Evolutionary conservation across 2,797 vertebrate genomes (phyloP), one percentile per base, ranked within the genome.

Genomic region (Serranus cabrilla): DNA sequence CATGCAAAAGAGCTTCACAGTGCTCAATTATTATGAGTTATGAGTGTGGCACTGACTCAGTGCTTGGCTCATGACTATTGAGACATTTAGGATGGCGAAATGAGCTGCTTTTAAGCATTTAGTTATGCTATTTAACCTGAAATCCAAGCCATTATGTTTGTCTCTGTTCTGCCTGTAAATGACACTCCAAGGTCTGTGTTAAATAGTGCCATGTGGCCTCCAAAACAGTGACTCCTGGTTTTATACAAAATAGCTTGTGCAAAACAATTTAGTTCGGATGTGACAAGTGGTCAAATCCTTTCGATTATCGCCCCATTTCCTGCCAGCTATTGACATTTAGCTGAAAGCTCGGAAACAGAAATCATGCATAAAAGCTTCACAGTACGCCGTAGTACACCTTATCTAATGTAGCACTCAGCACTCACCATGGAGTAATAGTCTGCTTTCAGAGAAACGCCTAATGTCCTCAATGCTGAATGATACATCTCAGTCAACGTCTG

Each of bases 321-420:
- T 51, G 21, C 20, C 25, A 52, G 51, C 51, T 60, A 27, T 60
- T 63, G 75, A 81, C 46, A 71, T 79, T 84, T 74, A 52, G 43
- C 71, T 54, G 27, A 49, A 84, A 46, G 50, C 40, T 37, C 5
- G 0, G 47, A 27, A 61, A 61, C 27, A 73, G 25, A 63, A 67
- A 39, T 63, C 3, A 14, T 55, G 49, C 21, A 40, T 21, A 39
- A 50, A 65, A 45, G 39, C 59, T 56, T 42, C 51, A 59, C 43
- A 34, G 34, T 7, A 21, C 14, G 21, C 23, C 46, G 57, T 18
- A 54, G 49, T 47, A 9, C 11, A 51, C 42, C 8, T 25, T n/a
- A 27, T 58, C 23, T 58, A 34, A 58, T 71, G 25, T 20, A 43
- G 45, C 51, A 47, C 18, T 46, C 17, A 39, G 23, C 1, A 2